Base-by-base conservation (phyloP, 2,797 vertebrate genomes). In the Sardinella longiceps region DNA sequence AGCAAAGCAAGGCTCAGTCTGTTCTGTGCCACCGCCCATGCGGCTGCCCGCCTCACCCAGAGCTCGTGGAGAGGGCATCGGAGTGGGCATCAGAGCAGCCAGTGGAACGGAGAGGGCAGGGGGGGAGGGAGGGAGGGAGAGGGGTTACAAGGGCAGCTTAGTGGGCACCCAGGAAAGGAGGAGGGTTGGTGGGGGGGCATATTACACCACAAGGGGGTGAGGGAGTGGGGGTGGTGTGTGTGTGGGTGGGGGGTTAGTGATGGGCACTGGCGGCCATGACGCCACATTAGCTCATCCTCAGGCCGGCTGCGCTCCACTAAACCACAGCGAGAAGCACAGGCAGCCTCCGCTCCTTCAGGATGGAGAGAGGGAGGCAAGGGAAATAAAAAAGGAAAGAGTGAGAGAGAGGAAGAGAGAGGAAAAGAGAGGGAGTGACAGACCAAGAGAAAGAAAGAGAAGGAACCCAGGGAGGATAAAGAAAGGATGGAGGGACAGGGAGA, bases 201-300 rank as follows among this genome's bases (percentile, higher is more conserved):
- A 30, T 60, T 60, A 84, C 14, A 80, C 43, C 39, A 20, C 39
- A n/a, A 1, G 89, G 82, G 87, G 86, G 83, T 82, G 90, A 87
- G 86, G 82, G 87, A 25, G 0, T 37, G 28, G 10, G 66, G 60
- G 87, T 88, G 86, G 87, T 88, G 88, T 86, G 77, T 81, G 33
- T 84, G 88, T 88, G 86, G 87, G 85, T 80, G 87, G 81, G 51
- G 45, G 84, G 83, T 83, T 83, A 7, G 50, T 85, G 46, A 80
- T 81, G 88, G 48, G 28, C 12, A 51, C 3, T 51, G 84, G 88
- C 84, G 86, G 84, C 77, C 80, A 81, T 83, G 89, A 85, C 77
- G 90, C 90, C 90, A 92, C 90, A 88, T 90, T 91, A 91, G 91
- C 66, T 94, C 90, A 90, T 91, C 89, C 89, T 90, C 87, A 86